Evolutionary conservation across 2,888 invertebrate species (phyloP).

Genomic region (Thera obeliscata): DNA sequence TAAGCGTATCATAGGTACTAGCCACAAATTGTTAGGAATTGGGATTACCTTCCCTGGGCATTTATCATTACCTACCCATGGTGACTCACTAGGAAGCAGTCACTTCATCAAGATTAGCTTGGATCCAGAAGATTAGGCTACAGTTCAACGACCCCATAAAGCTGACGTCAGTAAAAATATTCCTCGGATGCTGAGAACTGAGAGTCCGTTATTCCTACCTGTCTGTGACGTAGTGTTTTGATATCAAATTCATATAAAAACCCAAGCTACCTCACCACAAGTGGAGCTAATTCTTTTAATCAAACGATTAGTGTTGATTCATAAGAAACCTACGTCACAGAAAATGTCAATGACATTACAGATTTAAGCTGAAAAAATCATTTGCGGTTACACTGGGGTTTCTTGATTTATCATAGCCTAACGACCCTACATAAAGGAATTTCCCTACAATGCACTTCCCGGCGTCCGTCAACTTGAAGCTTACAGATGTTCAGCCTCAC

Average conservation of each 20-base stretch:
- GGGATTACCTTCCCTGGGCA: no score
- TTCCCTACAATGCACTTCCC: no score
- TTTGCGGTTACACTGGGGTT: not conserved
- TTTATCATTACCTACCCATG: no score
- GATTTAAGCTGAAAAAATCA: not conserved
- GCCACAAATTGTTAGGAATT: no score
- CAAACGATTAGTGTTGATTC: not conserved
- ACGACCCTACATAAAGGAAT: no score
- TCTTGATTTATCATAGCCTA: no score
- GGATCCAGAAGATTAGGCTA: conserved; percentile 1
- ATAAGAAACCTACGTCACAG: not conserved
- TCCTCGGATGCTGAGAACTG: not conserved
- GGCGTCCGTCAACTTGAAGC: no score
- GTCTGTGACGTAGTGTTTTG: not conserved
- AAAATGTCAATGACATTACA: not conserved
- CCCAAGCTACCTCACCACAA: not conserved
- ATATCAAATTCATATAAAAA: not conserved
- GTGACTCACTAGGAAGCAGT: no score
- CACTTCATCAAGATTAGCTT: not conserved
- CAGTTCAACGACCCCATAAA: conserved; percentile 9
- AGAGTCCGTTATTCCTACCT: not conserved
- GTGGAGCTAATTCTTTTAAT: not conserved
- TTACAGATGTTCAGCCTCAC: no score
- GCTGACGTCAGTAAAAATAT: not conserved
- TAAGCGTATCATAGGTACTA: no score